Evolutionary conservation across 1,140 invertebrate species (phyloP).

Genomic region (Augochlora pura): DNA sequence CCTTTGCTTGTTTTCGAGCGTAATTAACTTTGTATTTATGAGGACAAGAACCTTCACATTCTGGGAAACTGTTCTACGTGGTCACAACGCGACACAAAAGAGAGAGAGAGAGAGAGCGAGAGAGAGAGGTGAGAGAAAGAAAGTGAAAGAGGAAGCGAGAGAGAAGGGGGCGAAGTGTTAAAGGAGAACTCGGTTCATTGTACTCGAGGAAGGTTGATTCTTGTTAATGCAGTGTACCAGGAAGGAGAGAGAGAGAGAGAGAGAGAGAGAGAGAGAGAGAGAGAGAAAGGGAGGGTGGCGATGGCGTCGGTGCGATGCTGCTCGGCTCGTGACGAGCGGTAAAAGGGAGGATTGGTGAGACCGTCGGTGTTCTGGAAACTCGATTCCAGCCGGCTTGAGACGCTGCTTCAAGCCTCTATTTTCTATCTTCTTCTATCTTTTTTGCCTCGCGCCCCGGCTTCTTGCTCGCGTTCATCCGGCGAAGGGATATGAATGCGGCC

Average conservation of each 20-base stretch:
- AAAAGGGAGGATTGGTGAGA: constrained; percentile 28
- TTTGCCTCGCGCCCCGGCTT: neutral
- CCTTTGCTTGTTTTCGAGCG: too few species aligned
- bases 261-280: too few species aligned
- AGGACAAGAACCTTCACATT: too few species aligned
- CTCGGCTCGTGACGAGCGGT: constrained; percentile 20
- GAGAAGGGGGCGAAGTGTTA: neutral
- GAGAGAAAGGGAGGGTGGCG: neutral
- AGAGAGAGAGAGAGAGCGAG: too few species aligned
- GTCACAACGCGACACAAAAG: too few species aligned
- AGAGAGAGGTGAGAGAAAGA: too few species aligned
- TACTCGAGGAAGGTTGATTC: constrained; percentile 10
- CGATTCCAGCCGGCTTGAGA: constrained; percentile 24
- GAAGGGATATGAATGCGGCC: constrained; percentile 21
- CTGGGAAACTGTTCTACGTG: too few species aligned
- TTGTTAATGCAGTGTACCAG: constrained; percentile 22
- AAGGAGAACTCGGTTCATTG: constrained; percentile 1
- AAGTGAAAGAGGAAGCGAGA: too few species aligned
- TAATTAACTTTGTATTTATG: too few species aligned
- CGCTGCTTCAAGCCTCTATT: neutral
- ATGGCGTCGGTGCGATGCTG: neutral
- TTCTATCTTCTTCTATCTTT: neutral
- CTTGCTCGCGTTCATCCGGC: neutral
- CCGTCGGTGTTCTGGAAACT: constrained; percentile 40
- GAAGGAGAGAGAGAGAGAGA: too few species aligned